Conservation (phyloP, 2,113 vertebrate genomes). For the Eidolon helvum region DNA sequence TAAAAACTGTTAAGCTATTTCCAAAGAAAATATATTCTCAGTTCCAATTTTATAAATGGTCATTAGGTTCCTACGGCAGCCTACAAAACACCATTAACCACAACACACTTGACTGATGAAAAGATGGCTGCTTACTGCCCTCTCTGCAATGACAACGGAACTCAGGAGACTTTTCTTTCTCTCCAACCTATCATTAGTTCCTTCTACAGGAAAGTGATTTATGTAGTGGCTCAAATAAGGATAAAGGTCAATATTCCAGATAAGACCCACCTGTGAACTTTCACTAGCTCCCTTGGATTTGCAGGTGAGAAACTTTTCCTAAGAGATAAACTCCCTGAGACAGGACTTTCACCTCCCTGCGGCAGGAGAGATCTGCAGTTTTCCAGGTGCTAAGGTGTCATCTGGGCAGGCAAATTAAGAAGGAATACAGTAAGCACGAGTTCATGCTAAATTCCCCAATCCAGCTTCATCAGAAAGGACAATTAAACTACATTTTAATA, state of each 20-base stretch:
- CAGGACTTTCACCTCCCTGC: neutral
- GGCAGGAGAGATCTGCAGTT: neutral
- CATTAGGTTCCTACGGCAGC: neutral
- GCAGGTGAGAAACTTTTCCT: neutral
- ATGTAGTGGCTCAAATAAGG: neutral
- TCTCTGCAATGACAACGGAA: neutral
- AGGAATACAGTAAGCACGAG: neutral
- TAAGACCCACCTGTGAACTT: neutral
- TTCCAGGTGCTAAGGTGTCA: neutral
- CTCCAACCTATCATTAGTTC: neutral
- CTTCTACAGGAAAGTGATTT: neutral
- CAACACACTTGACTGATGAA: neutral
- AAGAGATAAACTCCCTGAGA: neutral
- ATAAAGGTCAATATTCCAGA: constrained; percentile 36
- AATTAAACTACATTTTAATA: neutral
- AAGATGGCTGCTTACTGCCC: neutral
- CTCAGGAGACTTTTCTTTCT: neutral
- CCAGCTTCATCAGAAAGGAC: neutral
- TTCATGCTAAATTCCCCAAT: neutral
- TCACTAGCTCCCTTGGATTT: neutral
- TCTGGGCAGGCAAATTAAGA: neutral
- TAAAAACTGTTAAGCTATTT: neutral
- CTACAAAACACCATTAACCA: neutral
- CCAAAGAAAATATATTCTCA: neutral
- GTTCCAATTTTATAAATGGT: neutral